Conservation (phyloP, 2,888 invertebrate genomes). For the Neoascia interrupta region DNA sequence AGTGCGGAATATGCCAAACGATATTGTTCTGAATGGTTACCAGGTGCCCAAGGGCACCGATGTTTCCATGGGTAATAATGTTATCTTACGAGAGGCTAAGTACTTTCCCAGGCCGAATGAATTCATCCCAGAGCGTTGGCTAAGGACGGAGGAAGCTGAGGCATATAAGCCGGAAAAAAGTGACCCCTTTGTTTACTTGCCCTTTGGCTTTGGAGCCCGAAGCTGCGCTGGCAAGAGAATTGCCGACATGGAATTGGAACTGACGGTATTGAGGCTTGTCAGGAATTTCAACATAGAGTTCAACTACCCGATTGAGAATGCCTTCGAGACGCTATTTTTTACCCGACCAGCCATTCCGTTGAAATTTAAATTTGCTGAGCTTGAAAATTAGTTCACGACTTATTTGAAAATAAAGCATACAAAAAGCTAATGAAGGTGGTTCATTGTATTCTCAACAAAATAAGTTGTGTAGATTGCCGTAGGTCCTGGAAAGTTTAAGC, state of each 20-base stretch:
- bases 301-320: slow-evolving; percentile 71
- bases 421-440: no score
- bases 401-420: no score
- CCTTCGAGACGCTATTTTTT: slow-evolving; percentile 70
- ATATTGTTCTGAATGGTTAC: slow-evolving; percentile 83
- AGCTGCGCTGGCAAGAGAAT: slow-evolving; percentile 85
- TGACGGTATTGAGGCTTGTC: slow-evolving; percentile 72
- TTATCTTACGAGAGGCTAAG: slow-evolving; percentile 83
- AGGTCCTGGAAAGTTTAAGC: no score
- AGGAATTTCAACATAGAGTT: slow-evolving; percentile 74
- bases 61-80: slow-evolving; percentile 86
- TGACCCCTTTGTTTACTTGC: slow-evolving; percentile 77
- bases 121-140: slow-evolving; percentile 88
- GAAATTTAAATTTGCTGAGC: slow-evolving; percentile 73
- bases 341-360: slow-evolving; percentile 75
- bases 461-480: no score
- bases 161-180: slow-evolving; percentile 25
- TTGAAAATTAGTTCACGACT: slow-evolving; percentile 35
- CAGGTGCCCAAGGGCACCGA: slow-evolving; percentile 83
- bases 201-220: slow-evolving; percentile 85
- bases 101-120: slow-evolving; percentile 83
- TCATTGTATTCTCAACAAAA: no score
- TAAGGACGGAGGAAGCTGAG: slow-evolving; percentile 73
- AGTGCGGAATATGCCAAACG: slow-evolving; percentile 81
- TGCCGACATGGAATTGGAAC: slow-evolving; percentile 85